A percentile compares a stretch with the other conserved stretches of the same genome.
Conservation (phyloP, 2,113 vertebrate genomes). For the Athene noctua region DNA sequence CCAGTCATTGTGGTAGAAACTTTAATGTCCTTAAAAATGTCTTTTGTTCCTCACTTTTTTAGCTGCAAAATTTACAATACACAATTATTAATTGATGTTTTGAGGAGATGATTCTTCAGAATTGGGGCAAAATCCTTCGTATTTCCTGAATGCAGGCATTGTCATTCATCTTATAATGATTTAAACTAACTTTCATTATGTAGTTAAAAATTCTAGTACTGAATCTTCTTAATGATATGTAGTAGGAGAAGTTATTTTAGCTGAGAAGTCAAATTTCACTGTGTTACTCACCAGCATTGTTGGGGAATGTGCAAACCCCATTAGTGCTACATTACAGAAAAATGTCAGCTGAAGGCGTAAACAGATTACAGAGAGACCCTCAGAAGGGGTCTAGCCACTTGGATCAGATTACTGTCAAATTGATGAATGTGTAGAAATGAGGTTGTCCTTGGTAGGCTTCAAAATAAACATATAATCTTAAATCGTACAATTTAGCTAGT, state of each 20-base stretch:
- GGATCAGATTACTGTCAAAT: slow-evolving; percentile 1
- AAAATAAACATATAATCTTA: not conserved
- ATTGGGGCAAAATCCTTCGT: not conserved
- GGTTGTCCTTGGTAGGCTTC: not conserved
- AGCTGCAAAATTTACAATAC: not conserved
- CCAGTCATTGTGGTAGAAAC: not conserved
- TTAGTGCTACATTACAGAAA: not conserved
- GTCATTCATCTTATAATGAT: not conserved
- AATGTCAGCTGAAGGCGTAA: not conserved
- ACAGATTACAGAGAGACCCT: not conserved
- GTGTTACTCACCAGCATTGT: not conserved
- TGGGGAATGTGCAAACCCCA: not conserved
- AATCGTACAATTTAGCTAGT: not conserved
- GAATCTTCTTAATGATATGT: not conserved
- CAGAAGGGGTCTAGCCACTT: not conserved
- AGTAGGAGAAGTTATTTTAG: not conserved
- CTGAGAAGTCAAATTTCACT: not conserved
- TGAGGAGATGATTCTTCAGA: not conserved
- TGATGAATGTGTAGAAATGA: not conserved
- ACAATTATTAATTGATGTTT: not conserved
- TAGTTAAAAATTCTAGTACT: not conserved
- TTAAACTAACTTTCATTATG: not conserved
- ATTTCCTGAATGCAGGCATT: not conserved
- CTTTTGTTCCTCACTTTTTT: not conserved
- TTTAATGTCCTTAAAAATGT: not conserved